A percentile compares a stretch with the other conserved stretches of the same genome.
Evolutionary conservation across 2,113 vertebrate species (phyloP).

Genomic region (Bubo blakistoni): DNA sequence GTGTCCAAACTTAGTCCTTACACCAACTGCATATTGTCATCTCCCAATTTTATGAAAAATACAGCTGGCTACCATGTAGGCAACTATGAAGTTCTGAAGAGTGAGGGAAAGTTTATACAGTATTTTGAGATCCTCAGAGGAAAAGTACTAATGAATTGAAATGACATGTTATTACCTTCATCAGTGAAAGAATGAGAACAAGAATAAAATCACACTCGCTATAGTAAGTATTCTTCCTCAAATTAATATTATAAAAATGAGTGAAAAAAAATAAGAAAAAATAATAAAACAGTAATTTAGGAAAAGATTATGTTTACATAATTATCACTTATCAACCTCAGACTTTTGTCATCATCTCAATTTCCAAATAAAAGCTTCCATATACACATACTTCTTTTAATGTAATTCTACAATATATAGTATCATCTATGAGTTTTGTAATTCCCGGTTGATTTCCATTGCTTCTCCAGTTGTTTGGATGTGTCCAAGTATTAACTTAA

Average conservation of each 20-base stretch:
- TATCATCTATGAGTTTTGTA: not conserved
- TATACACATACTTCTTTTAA: not conserved
- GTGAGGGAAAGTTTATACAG: not conserved
- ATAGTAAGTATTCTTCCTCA: not conserved
- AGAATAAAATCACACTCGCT: not conserved
- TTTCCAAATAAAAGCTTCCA: not conserved
- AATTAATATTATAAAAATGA: not conserved
- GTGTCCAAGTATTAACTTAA: not conserved
- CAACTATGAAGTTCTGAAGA: conserved; percentile 16
- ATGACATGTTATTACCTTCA: not conserved
- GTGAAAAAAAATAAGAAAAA: not conserved
- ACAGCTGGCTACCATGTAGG: not conserved
- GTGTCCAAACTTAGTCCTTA: not conserved
- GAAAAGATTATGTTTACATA: not conserved
- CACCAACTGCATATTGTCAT: not conserved
- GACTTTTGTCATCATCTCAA: not conserved
- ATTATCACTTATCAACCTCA: not conserved
- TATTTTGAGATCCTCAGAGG: conserved; percentile 61
- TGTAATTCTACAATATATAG: not conserved
- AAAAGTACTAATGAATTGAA: conserved; percentile 8
- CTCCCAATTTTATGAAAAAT: conserved; percentile 6
- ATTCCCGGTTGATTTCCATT: not conserved
- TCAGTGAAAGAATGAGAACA: not conserved
- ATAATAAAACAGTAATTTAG: not conserved
- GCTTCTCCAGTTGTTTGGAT: not conserved